Conservation (phyloP, 2,888 invertebrate species). For the Drosophila neonasuta region DNA sequence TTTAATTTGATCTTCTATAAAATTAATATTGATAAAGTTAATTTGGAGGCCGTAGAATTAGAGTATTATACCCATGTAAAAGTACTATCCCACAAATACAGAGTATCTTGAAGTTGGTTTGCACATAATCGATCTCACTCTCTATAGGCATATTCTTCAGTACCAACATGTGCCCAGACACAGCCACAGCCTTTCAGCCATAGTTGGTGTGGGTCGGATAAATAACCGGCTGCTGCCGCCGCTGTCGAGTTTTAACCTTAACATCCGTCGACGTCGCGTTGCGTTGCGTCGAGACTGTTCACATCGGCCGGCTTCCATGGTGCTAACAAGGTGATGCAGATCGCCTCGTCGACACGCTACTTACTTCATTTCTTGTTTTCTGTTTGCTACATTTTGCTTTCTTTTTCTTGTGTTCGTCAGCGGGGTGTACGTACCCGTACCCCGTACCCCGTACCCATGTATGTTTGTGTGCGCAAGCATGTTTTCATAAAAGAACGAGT, state of each 20-base stretch:
- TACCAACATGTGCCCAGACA: conserved; percentile 22
- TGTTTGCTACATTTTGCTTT: conserved; percentile 57
- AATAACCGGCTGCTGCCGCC: conserved; percentile 65
- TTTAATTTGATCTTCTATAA: too few relatives aligned
- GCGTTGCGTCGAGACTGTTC: not conserved
- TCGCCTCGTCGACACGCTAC: conserved; percentile 72
- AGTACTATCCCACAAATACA: not conserved
- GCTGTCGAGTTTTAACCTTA: conserved; percentile 51
- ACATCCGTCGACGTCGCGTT: conserved; percentile 35
- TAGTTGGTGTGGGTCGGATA: conserved; percentile 39
- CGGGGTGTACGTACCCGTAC: conserved; percentile 19
- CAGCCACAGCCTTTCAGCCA: conserved; percentile 31
- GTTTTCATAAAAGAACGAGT: conserved; percentile 26
- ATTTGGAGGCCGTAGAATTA: too few relatives aligned
- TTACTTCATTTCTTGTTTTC: conserved; percentile 69
- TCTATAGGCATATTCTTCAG: not conserved
- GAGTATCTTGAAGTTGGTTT: not conserved
- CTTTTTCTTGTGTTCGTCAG: conserved; percentile 58
- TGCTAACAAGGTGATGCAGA: conserved; percentile 75
- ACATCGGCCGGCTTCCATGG: conserved; percentile 42
- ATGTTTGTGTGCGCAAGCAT: conserved; percentile 15
- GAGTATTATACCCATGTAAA: too few relatives aligned
- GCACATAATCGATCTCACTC: not conserved
- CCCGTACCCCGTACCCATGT: conserved; percentile 5
- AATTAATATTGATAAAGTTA: too few relatives aligned